These are phyloP conservation scores for Pseudoatta argentina DNA, from an alignment of 1,140 invertebrate genomes.

Conservation along the genomic window DNA sequence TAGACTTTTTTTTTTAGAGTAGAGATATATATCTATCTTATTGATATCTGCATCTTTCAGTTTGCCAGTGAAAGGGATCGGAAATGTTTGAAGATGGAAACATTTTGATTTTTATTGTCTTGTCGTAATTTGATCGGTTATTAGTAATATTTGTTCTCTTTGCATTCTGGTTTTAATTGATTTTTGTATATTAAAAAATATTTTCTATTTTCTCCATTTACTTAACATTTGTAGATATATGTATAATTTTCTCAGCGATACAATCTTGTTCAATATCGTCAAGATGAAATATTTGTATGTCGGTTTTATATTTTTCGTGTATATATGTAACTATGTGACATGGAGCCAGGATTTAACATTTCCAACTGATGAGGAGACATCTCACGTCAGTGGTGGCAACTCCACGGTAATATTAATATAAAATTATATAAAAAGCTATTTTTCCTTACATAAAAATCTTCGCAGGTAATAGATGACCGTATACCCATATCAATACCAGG, in stretches of 20 bases:
- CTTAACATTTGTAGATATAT: not conserved
- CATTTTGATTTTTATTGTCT: not conserved
- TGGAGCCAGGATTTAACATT: slow-evolving; percentile 76
- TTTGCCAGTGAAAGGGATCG: not conserved
- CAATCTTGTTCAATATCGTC: not conserved
- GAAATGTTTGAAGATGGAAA: not conserved
- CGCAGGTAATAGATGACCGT: slow-evolving; percentile 72
- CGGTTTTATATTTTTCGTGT: slow-evolving; percentile 46
- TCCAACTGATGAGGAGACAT: slow-evolving; percentile 70
- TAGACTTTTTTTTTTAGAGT: not conserved
- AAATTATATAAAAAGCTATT: not conserved
- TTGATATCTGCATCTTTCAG: not conserved
- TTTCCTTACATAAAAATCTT: not conserved
- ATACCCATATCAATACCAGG: slow-evolving; percentile 87
- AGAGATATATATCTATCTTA: not conserved
- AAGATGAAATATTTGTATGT: slow-evolving; percentile 69
- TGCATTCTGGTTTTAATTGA: not conserved
- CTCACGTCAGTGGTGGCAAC: slow-evolving; percentile 70
- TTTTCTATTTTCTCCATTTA: not conserved
- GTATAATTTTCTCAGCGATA: not conserved
- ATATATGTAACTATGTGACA: slow-evolving; percentile 37
- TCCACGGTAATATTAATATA: slow-evolving; percentile 59
- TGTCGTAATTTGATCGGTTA: not conserved
- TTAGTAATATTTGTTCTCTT: not conserved
- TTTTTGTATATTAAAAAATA: not conserved